Evolutionary conservation across 2,797 vertebrate genomes (phyloP).

Genomic region (Lepus townsendii): DNA sequence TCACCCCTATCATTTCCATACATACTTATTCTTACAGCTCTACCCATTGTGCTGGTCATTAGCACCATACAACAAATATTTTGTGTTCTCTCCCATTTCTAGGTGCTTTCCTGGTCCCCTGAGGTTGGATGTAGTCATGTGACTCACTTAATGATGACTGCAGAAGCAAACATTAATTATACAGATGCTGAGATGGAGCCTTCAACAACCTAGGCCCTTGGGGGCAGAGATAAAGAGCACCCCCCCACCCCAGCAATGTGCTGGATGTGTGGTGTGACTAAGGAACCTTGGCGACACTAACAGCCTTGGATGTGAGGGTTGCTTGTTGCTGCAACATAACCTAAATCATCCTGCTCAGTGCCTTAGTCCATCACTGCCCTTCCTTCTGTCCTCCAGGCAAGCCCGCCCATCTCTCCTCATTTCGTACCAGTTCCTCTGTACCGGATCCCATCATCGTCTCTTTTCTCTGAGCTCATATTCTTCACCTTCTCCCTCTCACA

Average conservation of each 20-base stretch:
- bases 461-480: not conserved
- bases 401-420: not conserved
- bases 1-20: not conserved
- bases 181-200: not conserved
- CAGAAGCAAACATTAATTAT: not conserved
- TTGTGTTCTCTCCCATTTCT: not conserved
- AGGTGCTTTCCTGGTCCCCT: not conserved
- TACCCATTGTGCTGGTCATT: not conserved
- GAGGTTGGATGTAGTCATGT: not conserved
- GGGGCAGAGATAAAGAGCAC: not conserved
- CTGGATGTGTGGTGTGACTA: not conserved
- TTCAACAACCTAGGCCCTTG: not conserved
- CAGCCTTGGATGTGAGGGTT: not conserved
- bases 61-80: not conserved
- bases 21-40: not conserved
- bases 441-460: not conserved
- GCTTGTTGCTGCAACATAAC: not conserved
- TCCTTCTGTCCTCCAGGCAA: not conserved
- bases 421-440: not conserved
- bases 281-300: not conserved
- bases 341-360: not conserved
- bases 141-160: not conserved
- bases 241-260: not conserved
- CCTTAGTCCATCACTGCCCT: not conserved
- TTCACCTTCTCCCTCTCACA: not conserved